Evolutionary conservation across 2,888 invertebrate species (phyloP).

Genomic region (Nomada ferruginata): DNA sequence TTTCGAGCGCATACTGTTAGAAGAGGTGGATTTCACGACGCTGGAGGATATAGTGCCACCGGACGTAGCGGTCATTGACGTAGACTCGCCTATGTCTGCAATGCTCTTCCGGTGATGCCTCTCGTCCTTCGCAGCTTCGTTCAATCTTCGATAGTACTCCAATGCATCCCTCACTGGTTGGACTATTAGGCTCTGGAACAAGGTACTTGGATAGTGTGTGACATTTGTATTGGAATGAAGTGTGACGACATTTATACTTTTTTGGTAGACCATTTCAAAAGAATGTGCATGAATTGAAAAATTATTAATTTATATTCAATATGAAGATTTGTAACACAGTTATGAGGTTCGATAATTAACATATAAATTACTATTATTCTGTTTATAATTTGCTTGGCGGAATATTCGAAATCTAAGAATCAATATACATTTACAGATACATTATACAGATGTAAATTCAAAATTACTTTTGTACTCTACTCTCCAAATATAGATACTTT

Average conservation of each 20-base stretch:
- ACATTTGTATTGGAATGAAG: no score
- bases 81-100: constrained; percentile 78
- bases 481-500: not conserved
- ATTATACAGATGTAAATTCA: not conserved
- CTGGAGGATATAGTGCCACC: constrained; percentile 63
- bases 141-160: constrained; percentile 87
- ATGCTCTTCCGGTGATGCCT: constrained; percentile 87
- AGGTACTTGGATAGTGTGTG: not conserved
- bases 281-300: not conserved
- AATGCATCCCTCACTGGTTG: constrained; percentile 87
- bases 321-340: no score
- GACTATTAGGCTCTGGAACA: constrained; percentile 86
- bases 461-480: not conserved
- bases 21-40: constrained; percentile 82
- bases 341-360: not conserved
- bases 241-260: no score
- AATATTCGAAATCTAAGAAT: not conserved
- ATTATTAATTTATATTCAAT: not conserved
- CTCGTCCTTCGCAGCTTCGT: constrained; percentile 87
- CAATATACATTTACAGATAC: not conserved
- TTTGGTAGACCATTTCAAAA: no score
- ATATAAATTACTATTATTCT: not conserved
- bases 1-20: constrained; percentile 83
- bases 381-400: not conserved
- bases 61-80: constrained; percentile 57